Evolutionary conservation across 1,140 invertebrate genomes (phyloP).

Genomic region (Brachionus paranguensis): DNA sequence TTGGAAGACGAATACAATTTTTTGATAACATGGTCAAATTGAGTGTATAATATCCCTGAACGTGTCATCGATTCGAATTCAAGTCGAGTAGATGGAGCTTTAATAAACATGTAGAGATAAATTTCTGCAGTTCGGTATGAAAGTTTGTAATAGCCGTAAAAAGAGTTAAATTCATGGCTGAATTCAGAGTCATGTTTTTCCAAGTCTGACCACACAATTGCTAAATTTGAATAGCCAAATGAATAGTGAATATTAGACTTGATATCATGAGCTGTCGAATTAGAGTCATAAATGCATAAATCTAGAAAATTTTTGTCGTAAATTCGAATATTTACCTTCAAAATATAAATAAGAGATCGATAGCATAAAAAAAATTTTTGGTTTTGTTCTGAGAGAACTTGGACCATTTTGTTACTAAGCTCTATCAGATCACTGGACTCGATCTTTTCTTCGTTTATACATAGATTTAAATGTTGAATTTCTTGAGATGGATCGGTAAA

Average conservation of each 20-base stretch:
- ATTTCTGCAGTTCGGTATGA: background rate
- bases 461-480: background rate
- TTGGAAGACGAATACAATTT: background rate
- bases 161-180: background rate
- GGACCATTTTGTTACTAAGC: background rate
- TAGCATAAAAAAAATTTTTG: background rate
- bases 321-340: background rate
- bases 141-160: background rate
- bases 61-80: slow-evolving; percentile 1
- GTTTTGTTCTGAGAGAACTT: background rate
- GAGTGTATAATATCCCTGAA: background rate
- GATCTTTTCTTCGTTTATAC: background rate
- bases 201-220: background rate
- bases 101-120: background rate
- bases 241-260: background rate
- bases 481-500: slow-evolving; percentile 11
- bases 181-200: background rate
- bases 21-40: background rate
- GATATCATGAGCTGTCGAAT: background rate
- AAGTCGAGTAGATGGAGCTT: background rate
- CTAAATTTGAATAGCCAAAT: background rate
- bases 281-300: background rate
- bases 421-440: background rate
- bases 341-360: background rate
- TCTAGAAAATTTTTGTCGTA: background rate